Evolutionary conservation across 2,797 vertebrate species (phyloP).

Genomic region (Threskiornis aethiopicus): DNA sequence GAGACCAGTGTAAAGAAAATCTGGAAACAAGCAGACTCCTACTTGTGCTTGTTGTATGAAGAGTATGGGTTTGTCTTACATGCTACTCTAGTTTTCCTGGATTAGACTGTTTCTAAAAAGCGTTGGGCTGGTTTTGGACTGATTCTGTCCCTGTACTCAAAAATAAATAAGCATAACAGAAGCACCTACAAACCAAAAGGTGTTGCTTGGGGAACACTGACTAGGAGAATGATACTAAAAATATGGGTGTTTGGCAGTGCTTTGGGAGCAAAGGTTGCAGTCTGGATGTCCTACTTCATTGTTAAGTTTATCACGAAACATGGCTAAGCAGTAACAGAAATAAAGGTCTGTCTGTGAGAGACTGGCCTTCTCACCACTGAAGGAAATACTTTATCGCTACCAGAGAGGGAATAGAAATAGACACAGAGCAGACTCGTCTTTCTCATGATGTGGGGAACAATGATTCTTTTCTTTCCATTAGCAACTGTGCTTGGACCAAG

Average conservation of each 20-base stretch:
- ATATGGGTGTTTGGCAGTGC: neutral
- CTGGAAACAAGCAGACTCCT: neutral
- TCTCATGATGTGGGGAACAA: neutral
- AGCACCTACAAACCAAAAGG: neutral
- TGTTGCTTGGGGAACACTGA: neutral
- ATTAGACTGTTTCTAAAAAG: neutral
- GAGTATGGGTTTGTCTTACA: neutral
- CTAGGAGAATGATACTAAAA: neutral
- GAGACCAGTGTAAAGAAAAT: neutral
- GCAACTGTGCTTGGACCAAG: slow-evolving; percentile 20
- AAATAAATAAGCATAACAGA: neutral
- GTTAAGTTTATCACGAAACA: neutral
- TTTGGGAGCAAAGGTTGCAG: neutral
- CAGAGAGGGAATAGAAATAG: neutral
- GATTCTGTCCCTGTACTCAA: neutral
- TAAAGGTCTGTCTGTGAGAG: neutral
- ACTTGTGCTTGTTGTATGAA: neutral
- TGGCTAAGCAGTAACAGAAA: neutral
- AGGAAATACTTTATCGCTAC: neutral
- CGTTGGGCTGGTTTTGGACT: neutral
- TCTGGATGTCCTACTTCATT: neutral
- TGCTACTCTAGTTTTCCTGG: neutral
- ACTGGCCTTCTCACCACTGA: neutral
- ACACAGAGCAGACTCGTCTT: neutral
- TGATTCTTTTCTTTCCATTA: slow-evolving; percentile 22